Conservation (phyloP, 2,113 vertebrate species). For the Semnornis frantzii region DNA sequence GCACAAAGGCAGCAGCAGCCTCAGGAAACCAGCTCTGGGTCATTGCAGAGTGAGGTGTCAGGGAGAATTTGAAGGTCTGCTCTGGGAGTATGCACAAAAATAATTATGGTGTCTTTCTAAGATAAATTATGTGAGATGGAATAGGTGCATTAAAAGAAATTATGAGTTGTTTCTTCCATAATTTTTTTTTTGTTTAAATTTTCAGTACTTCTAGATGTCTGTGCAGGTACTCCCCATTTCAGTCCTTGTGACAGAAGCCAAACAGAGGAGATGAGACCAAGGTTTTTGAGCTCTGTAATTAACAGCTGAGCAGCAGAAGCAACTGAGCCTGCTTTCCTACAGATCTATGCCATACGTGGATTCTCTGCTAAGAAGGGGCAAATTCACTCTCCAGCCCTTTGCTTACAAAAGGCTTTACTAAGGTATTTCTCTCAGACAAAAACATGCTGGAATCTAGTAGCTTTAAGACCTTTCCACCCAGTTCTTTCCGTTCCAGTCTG, state of each 20-base stretch:
- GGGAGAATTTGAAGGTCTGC: background rate
- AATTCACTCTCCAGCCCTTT: background rate
- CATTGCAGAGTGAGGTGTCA: background rate
- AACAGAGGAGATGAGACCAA: background rate
- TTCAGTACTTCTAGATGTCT: background rate
- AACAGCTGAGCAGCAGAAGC: conserved; percentile 27
- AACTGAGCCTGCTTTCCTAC: background rate
- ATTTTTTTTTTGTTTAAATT: background rate
- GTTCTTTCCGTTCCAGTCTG: background rate
- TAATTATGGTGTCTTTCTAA: background rate
- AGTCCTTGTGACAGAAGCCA: background rate
- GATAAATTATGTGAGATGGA: background rate
- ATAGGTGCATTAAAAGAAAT: background rate
- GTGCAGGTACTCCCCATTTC: background rate
- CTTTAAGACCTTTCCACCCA: background rate
- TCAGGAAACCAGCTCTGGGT: background rate
- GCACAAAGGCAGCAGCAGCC: background rate
- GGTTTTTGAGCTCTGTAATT: background rate
- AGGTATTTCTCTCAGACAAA: conserved; percentile 2
- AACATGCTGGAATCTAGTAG: background rate
- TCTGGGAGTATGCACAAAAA: background rate
- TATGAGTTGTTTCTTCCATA: background rate
- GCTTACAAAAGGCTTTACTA: background rate
- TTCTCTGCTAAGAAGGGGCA: background rate
- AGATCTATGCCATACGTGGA: background rate